Evolutionary conservation across 1,140 invertebrate genomes (phyloP).

Genomic region (Heliconius hermathena): DNA sequence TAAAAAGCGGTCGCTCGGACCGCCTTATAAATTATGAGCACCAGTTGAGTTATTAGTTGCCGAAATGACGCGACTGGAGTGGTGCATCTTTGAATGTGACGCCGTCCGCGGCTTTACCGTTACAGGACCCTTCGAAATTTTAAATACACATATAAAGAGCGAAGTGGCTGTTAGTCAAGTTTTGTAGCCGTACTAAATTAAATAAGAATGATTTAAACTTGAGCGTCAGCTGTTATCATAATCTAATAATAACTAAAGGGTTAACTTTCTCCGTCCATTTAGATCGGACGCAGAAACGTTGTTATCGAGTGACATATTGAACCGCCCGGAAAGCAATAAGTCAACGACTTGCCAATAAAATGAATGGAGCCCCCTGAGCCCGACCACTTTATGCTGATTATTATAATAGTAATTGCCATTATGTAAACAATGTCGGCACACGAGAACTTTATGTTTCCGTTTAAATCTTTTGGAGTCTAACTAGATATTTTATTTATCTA

Average conservation of each 20-base stretch:
- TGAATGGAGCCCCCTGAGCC: conserved; percentile 49
- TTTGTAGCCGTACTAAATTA: not conserved
- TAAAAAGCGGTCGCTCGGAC: conserved; percentile 75
- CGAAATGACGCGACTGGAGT: conserved; percentile 62
- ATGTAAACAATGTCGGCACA: conserved; percentile 38
- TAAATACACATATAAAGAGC: conserved; percentile 59
- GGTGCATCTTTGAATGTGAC: conserved; percentile 53
- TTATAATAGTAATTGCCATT: conserved; percentile 31
- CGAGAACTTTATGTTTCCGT: not conserved
- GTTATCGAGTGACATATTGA: conserved; percentile 60
- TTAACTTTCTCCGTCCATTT: conserved; percentile 7
- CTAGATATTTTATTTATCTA: not conserved
- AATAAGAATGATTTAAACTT: not conserved
- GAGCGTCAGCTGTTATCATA: not conserved
- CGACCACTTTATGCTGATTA: conserved; percentile 28
- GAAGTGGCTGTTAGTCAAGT: conserved; percentile 53
- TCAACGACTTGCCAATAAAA: conserved; percentile 55
- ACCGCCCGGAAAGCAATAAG: conserved; percentile 61
- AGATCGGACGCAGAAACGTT: conserved; percentile 56
- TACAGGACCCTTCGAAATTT: conserved; percentile 62
- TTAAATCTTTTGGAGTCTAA: not conserved
- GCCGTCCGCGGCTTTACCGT: conserved; percentile 65
- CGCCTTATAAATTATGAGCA: conserved; percentile 76
- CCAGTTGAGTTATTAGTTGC: conserved; percentile 65
- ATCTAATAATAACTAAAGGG: not conserved